These are phyloP conservation scores for Ispidina lecontei DNA, from an alignment of 2,797 vertebrate species.

Conservation along the genomic window DNA sequence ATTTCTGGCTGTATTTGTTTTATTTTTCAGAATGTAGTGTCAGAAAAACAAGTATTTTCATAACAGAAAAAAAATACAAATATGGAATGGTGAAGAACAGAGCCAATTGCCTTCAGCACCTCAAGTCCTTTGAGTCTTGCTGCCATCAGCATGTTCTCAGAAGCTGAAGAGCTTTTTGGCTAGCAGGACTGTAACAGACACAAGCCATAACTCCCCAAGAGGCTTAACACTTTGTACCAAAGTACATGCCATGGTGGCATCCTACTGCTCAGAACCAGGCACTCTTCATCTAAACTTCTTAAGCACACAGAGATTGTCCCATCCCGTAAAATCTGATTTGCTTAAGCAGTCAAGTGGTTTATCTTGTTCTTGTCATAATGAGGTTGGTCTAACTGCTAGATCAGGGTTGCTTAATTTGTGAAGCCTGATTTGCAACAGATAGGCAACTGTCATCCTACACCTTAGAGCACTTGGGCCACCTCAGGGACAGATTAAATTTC, in stretches of 20 bases:
- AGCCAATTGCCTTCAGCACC: not conserved
- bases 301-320: accelerated
- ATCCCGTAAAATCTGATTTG: not conserved
- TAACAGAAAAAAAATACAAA: not conserved
- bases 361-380: not conserved
- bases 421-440: not conserved
- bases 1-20: not conserved
- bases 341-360: not conserved
- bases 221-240: not conserved
- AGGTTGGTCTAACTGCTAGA: not conserved
- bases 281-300: not conserved
- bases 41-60: not conserved
- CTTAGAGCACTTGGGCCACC: not conserved
- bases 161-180: not conserved
- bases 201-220: not conserved
- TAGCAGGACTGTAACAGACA: not conserved
- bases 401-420: not conserved
- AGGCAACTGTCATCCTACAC: not conserved
- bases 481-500: not conserved
- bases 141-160: not conserved
- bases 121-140: not conserved
- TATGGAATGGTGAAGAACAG: not conserved
- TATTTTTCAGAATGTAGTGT: not conserved
- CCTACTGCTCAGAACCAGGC: not conserved
- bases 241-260: not conserved